These are phyloP conservation scores for Sciaenops ocellatus DNA, from an alignment of 2,797 vertebrate genomes.

Conservation along the genomic window DNA sequence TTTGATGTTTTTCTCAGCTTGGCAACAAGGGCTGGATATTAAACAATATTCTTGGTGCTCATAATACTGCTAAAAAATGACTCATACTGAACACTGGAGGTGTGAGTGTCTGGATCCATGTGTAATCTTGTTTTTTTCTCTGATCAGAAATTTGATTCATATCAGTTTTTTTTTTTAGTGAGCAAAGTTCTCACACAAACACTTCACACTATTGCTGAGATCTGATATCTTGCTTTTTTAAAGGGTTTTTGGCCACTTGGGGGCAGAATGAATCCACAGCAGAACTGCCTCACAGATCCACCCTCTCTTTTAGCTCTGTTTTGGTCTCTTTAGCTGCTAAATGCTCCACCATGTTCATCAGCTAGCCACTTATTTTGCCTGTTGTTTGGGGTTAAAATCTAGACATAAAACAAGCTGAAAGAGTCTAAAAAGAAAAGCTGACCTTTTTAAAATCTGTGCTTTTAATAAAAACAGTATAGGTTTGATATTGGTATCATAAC, in stretches of 20 bases:
- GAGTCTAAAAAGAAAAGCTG: background rate
- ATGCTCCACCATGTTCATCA: background rate
- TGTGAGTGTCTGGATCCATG: background rate
- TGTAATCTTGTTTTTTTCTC: background rate
- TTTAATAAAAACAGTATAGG: background rate
- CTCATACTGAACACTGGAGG: background rate
- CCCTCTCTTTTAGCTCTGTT: background rate
- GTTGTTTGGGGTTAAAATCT: background rate
- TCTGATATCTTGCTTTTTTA: background rate
- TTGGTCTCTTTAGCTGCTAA: background rate
- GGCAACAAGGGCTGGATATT: background rate
- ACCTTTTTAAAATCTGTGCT: background rate
- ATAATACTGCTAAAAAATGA: background rate
- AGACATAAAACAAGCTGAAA: too few species aligned
- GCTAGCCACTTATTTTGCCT: background rate
- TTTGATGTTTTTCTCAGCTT: background rate
- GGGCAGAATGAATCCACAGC: too few species aligned
- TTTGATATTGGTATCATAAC: background rate
- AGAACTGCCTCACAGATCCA: too few species aligned
- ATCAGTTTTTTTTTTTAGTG: background rate
- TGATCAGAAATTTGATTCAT: background rate
- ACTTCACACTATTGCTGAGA: background rate
- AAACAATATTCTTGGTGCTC: background rate
- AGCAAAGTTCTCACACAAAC: background rate
- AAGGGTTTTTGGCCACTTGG: background rate